Evolutionary conservation across 2,113 vertebrate species (phyloP), one percentile per base, ranked within the genome.

Genomic region (Prochilodus magdalenae): DNA sequence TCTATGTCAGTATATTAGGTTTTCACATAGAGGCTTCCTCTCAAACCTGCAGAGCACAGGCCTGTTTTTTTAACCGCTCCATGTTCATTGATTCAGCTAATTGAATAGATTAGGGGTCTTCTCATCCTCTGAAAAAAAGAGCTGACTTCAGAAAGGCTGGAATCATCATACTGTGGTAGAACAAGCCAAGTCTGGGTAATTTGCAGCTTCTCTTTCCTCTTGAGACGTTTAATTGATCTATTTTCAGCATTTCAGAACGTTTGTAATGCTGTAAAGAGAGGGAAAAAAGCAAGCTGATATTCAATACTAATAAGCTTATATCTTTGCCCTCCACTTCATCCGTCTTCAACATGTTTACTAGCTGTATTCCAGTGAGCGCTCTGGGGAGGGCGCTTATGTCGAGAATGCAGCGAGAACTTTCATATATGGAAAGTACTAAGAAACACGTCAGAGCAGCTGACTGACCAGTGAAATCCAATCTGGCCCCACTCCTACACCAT

Each of bases 361-460:
- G 81, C 53, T 62, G 57, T 69, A 71, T 77, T 77, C 53, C 81
- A 83, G 65, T 5, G 49, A 66, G 55, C 66, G 55, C 51, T 62
- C 26, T 10, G 33, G 29, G 36, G 51, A 26, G 51, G 66, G 49
- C 30, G 47, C 49, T 77, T 4, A 36, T 51, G 49, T 2, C 15
- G 79, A 66, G 55, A 80, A 80, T 75, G 84, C 36, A 63, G 81
- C 14, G 30, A 72, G 80, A 65, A 44, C 33, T 79, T 76, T 82
- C 70, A 30, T 80, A 73, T 76, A 83, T 77, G 84, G 77, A 80
- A 77, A 80, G 66, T 55, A 65, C 62, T 47, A 59, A 85, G 74
- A 36, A 69, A 75, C 24, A 49, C 53, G 79, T 71, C 36, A 30
- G 40, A 79, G 73, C 85, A 86, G 81, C 85, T 86, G 85, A 86